These are phyloP conservation scores for Urocolius indicus DNA, from an alignment of 2,113 vertebrate genomes.

Conservation along the genomic window DNA sequence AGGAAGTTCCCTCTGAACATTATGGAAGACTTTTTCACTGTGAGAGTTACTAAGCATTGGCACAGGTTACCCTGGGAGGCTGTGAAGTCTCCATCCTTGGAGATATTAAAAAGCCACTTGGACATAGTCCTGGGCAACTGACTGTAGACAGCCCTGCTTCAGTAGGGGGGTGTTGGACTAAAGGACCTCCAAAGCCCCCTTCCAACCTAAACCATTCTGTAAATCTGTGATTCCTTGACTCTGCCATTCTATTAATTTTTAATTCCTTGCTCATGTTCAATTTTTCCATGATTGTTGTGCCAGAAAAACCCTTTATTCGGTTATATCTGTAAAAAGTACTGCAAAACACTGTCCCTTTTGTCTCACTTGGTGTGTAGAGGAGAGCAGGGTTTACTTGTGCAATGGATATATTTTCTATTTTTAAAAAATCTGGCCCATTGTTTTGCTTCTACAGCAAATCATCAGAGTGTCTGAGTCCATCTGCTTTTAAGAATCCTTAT, in stretches of 20 bases:
- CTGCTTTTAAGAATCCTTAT: constrained; percentile 60
- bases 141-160: neutral
- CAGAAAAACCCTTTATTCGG: neutral
- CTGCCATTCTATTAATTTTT: neutral
- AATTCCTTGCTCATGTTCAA: neutral
- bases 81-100: neutral
- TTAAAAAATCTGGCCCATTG: constrained; percentile 35
- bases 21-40: neutral
- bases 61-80: neutral
- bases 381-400: neutral
- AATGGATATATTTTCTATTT: constrained; percentile 39
- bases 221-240: neutral
- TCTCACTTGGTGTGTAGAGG: neutral
- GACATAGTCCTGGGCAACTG: neutral
- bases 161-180: neutral
- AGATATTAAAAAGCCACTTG: neutral
- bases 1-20: neutral
- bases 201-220: neutral
- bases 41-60: fast-evolving
- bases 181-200: neutral
- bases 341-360: neutral
- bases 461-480: constrained; percentile 8
- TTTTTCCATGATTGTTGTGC: neutral
- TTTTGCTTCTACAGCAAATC: constrained; percentile 33
- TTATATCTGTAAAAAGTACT: neutral